These are phyloP conservation scores for Poecilus cupreus DNA, from an alignment of 2,888 invertebrate genomes.

Conservation along the genomic window DNA sequence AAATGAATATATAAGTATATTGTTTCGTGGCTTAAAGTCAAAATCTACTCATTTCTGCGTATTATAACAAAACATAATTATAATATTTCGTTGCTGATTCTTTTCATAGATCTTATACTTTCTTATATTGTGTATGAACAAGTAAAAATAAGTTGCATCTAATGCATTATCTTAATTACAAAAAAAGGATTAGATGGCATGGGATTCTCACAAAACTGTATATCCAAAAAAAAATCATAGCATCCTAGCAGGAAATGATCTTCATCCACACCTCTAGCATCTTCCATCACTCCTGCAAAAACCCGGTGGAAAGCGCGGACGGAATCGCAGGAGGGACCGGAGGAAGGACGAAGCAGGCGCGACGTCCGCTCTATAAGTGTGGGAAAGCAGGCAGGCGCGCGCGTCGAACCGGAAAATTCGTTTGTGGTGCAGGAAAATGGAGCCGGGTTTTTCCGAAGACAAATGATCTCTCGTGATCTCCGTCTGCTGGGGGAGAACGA, in stretches of 20 bases:
- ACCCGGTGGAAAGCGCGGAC: too few species aligned
- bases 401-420: conserved; percentile 73
- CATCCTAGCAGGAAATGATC: not conserved
- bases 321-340: not conserved
- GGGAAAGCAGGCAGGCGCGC: conserved; percentile 71
- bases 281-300: not conserved
- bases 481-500: not conserved
- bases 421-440: conserved; percentile 72
- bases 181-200: too few species aligned
- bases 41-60: too few species aligned
- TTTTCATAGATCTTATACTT: too few species aligned
- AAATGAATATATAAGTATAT: too few species aligned
- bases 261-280: not conserved
- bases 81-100: too few species aligned
- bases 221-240: not conserved
- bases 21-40: too few species aligned
- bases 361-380: conserved; percentile 68
- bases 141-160: too few species aligned
- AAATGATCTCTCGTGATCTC: conserved; percentile 69
- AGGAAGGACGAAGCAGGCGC: not conserved
- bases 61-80: too few species aligned
- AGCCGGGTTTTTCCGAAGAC: conserved; percentile 72
- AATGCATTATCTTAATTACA: too few species aligned
- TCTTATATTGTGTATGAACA: too few species aligned
- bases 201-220: too few species aligned